Base-by-base conservation (phyloP, 92 coral and sea anemone species). In the Bergia puertoricense region DNA sequence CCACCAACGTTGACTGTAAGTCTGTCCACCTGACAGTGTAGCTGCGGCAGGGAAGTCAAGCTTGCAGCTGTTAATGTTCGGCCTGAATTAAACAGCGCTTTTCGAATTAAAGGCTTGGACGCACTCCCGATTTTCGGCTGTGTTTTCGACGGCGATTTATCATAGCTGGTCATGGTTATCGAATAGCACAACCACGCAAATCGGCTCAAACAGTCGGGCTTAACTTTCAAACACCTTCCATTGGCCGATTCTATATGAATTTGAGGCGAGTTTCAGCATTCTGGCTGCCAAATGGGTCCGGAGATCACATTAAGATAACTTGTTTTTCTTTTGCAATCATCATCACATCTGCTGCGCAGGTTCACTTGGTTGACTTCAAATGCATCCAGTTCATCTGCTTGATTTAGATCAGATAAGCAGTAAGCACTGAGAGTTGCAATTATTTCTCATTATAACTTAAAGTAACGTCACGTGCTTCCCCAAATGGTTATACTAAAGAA, bases 1-100 rank as follows among this genome's bases (percentile, higher is more conserved):
- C 99, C 99, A 3, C 99, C 98, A 22, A 97, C 91, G 79, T 97
- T 97, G 67, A 97, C 89, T 9, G 85, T 89, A 45, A 93, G 81
- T 74, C 99, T 78, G 30, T 82, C 81, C 66, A 84, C 87, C 69
- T 84, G 87, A 6, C 50, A 71, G 13, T 84, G 87, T 15, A 84
- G 44, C 68, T 69, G 78, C 4, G 78, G 87, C 23, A 84, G 45
- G 5, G 87, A 84, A 22, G 79, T 84, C n/a, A 46, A 14, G 7
- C 79, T 84, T 0, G 87, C 87, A 44, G 87, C 87, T 45, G 87
- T 48, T 2, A 84, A 20, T 3, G 87, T 69, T 84, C 48, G 46
- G 14, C 78, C 59, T 20, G 66, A 84, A 74, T 84, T 84, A 72
- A 84, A 71, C 79, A 84, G 68, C 79, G 87, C 87, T 84, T 71